Base-by-base conservation (phyloP, 2,888 invertebrate species). In the Drosophila heteroneura region DNA sequence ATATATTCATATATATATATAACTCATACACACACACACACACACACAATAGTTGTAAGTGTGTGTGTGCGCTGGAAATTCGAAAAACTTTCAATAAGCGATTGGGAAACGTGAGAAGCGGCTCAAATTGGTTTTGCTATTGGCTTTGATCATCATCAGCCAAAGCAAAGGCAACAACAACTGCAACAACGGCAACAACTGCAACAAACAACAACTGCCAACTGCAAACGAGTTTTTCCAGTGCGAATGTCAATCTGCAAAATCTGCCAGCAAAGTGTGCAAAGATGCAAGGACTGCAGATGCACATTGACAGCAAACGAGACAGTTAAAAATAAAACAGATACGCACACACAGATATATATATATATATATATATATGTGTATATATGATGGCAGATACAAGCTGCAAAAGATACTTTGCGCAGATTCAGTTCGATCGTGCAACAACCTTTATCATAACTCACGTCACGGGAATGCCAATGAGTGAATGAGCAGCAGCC, bases 61-160 rank as follows among this genome's bases (percentile, higher is more conserved):
- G 26, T 61, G 26, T 67, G 54, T 64, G 28, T 64, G 56, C 37
- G 81, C 74, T 81, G 78, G 63, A 81, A 73, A 83, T 83, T 81
- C 58, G 69, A 82, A 83, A 83, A 83, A 83, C 82, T 83, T 82
- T 82, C 83, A 83, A 82, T 81, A 78, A 71, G 71, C 70, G 83
- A 83, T 80, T 82, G 81, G 83, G 73, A 82, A 79, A 81, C 83
- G 83, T 81, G 81, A 79, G 82, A 81, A 81, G 79, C 76, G 80
- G 60, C 82, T 79, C 65, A 70, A 79, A 81, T 79, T 79, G 73
- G 61, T 68, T 76, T 81, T 77, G 79, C 74, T 79, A 70, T 79
- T 79, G 81, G 79, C 77, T 79, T 79, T 82, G 80, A 82, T 81
- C 70, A 64, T 63, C 66, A 57, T 16, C 60, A 81, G 35, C 61